phyloP scores from a whole-genome alignment of 2,888 invertebrate genomes.

The Macrosiphum euphorbiae region DNA sequence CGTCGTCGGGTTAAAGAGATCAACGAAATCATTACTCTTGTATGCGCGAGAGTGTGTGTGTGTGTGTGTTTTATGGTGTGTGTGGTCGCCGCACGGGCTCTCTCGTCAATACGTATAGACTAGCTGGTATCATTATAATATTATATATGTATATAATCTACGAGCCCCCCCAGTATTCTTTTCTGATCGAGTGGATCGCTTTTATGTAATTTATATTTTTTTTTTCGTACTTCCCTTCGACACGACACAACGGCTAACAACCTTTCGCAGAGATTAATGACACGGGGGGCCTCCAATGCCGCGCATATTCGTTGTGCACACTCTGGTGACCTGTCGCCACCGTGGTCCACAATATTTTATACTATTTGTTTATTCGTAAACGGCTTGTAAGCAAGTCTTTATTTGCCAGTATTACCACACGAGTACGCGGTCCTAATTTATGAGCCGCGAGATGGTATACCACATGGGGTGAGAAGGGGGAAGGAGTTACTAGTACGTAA shows the following conservation, averaged over 20 bases:
- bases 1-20: conserved; percentile 45
- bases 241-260: conserved; percentile 53
- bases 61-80: neutral
- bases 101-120: neutral
- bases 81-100: conserved; percentile 40
- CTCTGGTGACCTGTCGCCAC: neutral
- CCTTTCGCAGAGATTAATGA: conserved; percentile 55
- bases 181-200: conserved; percentile 50
- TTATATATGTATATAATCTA: neutral
- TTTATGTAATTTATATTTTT: conserved; percentile 20
- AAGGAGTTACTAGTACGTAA: neutral
- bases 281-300: neutral
- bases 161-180: neutral
- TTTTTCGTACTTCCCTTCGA: conserved; percentile 16
- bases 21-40: conserved; percentile 63
- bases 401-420: neutral
- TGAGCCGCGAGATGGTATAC: neutral
- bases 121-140: neutral
- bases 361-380: neutral
- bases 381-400: neutral
- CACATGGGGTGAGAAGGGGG: neutral
- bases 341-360: neutral
- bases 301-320: neutral
- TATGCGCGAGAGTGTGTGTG: neutral
- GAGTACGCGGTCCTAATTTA: neutral